Evolutionary conservation across 2,797 vertebrate species (phyloP), one percentile per base, ranked within the genome.

Genomic region (Megalops cyprinoides): DNA sequence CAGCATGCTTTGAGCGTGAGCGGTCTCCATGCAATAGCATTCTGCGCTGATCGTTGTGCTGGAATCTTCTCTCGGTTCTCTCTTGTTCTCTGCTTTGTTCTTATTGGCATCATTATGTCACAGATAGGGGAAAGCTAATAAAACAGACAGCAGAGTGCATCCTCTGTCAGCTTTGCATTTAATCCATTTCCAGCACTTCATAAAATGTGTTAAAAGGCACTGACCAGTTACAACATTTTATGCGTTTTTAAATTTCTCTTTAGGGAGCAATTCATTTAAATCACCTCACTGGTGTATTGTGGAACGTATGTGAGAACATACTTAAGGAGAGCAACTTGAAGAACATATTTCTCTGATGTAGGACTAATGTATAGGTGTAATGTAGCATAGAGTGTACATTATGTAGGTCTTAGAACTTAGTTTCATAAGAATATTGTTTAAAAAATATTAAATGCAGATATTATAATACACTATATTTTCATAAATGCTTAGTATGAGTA

Each of bases 21-120:
- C 79, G 78, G 79, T 86, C 76, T 74, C 79, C 46, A 67, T 60
- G 51, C 78, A 74, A 76, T 84, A 79, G 65, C 56, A 74, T 78
- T 74, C 55, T 48, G 12, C 60, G 74, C 81, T 84, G 82, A 76
- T 77, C 71, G n/a, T n/a, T 60, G 53, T 71, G 20, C 34, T 58
- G 39, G 48, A 79, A 79, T 49, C 53, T 77, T 71, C 76, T 76
- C 55, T 84, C 83, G 78, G 80, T 85, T 82, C 82, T 86, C 79
- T 80, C 83, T 82, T 81, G 83, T 55, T 75, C 71, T 87, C 37
- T n/a, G n/a, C n/a, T n/a, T n/a, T n/a, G 23, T 8, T 74, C 44
- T 49, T 49, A 31, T 25, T 74, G 49, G 49, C 74, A 55, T 37
- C 49, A 46, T 7, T 55, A 37, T 31, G 1, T 28, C 46, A 37